Evolutionary conservation across 2,113 vertebrate genomes (phyloP).

Genomic region (Tragelaphus buxtoni): DNA sequence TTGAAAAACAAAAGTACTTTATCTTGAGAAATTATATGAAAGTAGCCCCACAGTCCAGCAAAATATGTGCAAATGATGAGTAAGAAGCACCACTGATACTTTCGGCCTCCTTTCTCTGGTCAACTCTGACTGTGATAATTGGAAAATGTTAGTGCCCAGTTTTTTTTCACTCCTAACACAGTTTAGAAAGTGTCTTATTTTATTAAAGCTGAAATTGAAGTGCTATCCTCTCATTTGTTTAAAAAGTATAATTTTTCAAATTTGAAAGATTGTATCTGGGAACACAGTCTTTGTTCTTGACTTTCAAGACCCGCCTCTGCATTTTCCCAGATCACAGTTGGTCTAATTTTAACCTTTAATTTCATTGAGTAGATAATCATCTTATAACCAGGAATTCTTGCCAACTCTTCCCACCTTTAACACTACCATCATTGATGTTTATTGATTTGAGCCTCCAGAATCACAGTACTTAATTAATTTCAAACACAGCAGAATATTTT

Average conservation of each 20-base stretch:
- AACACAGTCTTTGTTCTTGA: neutral
- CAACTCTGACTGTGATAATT: neutral
- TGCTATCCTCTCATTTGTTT: neutral
- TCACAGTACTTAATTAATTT: slow-evolving; percentile 64
- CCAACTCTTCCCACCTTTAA: slow-evolving; percentile 3
- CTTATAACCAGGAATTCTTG: neutral
- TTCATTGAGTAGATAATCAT: slow-evolving; percentile 45
- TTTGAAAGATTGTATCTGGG: neutral
- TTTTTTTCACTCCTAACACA: neutral
- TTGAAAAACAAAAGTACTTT: neutral
- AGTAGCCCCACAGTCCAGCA: neutral
- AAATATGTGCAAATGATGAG: neutral
- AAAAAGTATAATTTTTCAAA: neutral
- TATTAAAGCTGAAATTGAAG: neutral
- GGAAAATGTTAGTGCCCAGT: neutral
- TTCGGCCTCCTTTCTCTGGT: fast-evolving
- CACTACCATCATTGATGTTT: slow-evolving; percentile 43
- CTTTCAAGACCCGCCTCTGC: slow-evolving; percentile 27
- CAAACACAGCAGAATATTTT: slow-evolving; percentile 54
- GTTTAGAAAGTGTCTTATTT: neutral
- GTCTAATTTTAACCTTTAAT: slow-evolving; percentile 62
- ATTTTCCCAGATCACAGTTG: neutral
- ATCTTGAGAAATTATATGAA: neutral
- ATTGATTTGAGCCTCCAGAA: slow-evolving; percentile 37
- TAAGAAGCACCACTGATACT: neutral